Percentiles rank a stretch among this genome's conserved stretches.
Evolutionary conservation across 2,113 vertebrate genomes (phyloP).

Genomic region (Hepsetus odoe): DNA sequence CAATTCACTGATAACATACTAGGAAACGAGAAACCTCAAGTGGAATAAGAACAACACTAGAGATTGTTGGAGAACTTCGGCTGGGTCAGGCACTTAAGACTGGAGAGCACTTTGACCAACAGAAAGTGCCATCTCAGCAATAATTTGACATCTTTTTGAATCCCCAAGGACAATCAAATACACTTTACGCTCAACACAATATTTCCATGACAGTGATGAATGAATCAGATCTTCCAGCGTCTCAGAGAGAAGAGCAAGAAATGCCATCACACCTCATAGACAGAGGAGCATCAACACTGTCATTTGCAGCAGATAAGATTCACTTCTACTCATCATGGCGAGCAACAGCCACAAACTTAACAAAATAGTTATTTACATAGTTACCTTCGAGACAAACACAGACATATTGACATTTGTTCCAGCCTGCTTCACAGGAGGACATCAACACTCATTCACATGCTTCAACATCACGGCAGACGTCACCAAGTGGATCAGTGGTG

Average conservation of each 20-base stretch:
- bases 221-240: neutral
- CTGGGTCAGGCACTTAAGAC: slow-evolving; percentile 78
- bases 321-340: neutral
- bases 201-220: neutral
- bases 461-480: neutral
- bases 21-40: slow-evolving; percentile 38
- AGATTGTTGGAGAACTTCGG: slow-evolving; percentile 49
- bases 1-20: slow-evolving; percentile 39
- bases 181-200: slow-evolving; percentile 20
- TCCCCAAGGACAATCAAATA: slow-evolving; percentile 33
- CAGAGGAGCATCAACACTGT: neutral
- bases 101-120: slow-evolving; percentile 58
- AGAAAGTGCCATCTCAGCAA: slow-evolving; percentile 42
- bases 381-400: slow-evolving; percentile 9
- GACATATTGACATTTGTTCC: neutral
- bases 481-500: neutral
- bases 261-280: neutral
- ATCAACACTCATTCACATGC: slow-evolving; percentile 5
- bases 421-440: neutral
- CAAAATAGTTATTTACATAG: slow-evolving; percentile 21
- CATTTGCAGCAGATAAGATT: neutral
- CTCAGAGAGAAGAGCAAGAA: neutral
- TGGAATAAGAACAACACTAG: slow-evolving; percentile 35
- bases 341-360: slow-evolving; percentile 17
- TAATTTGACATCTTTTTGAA: slow-evolving; percentile 48